Evolutionary conservation across 2,888 invertebrate genomes (phyloP).

Genomic region (Zhengitettix transpicula): DNA sequence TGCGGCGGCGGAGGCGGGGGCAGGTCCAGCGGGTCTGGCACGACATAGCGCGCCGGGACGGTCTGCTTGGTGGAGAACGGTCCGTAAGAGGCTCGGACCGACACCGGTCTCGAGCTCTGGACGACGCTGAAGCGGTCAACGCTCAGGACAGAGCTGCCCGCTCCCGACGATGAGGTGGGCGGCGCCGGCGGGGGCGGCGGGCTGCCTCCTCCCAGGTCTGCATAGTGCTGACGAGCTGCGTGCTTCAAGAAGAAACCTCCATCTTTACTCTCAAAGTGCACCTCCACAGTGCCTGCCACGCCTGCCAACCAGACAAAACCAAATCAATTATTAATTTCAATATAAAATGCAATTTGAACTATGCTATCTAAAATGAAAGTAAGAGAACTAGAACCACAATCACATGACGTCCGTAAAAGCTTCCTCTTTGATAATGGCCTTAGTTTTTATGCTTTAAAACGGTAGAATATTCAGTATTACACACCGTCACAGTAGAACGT

Average conservation of each 20-base stretch:
- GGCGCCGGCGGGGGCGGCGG: slow-evolving; percentile 18
- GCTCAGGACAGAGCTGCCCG: slow-evolving; percentile 55
- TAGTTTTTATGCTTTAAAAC: too few species aligned
- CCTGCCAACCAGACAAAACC: slow-evolving; percentile 31
- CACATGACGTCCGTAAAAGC: too few species aligned
- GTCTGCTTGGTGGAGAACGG: slow-evolving; percentile 92
- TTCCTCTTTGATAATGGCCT: too few species aligned
- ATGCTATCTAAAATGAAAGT: too few species aligned
- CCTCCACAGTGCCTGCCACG: slow-evolving; percentile 56
- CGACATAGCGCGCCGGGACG: slow-evolving; percentile 70
- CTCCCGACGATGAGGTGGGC: slow-evolving; percentile 19
- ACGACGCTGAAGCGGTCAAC: slow-evolving; percentile 82
- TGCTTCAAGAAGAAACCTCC: slow-evolving; percentile 82
- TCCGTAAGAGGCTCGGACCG: slow-evolving; percentile 81
- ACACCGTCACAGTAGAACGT: too few species aligned
- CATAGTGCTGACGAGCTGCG: slow-evolving; percentile 50
- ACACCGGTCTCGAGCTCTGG: slow-evolving; percentile 78
- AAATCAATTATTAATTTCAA: too few species aligned
- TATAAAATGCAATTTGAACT: too few species aligned
- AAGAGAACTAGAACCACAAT: too few species aligned
- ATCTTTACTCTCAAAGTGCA: slow-evolving; percentile 82
- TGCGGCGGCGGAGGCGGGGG: slow-evolving; percentile 9
- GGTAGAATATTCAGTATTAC: too few species aligned
- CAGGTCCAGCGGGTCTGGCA: slow-evolving; percentile 50
- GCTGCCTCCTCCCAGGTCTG: slow-evolving; percentile 18